Conservation (phyloP, 2,797 vertebrate genomes). For the Zenarchopterus dispar region DNA sequence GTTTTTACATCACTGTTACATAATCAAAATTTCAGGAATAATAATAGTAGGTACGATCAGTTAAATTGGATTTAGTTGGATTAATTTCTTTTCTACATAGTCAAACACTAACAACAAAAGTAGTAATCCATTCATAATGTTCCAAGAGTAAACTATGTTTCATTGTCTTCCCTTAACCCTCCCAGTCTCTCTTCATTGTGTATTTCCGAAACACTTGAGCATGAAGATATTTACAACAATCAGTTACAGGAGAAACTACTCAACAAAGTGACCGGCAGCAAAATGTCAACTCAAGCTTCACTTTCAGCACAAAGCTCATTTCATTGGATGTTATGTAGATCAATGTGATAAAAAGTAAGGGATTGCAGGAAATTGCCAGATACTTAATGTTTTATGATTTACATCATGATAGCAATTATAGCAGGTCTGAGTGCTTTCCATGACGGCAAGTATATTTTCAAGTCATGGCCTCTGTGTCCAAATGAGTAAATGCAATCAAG, state of each 20-base stretch:
- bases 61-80: constrained; percentile 43
- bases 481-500: constrained; percentile 53
- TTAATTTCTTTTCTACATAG: constrained; percentile 30
- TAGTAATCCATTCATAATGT: constrained; percentile 25
- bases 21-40: constrained; percentile 16
- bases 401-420: constrained; percentile 40
- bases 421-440: constrained; percentile 37
- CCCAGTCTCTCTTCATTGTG: constrained; percentile 6
- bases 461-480: constrained; percentile 31
- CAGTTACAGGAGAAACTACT: constrained; percentile 33
- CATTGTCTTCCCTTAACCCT: constrained; percentile 15
- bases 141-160: constrained; percentile 11
- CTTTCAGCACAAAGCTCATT: constrained; percentile 10
- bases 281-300: constrained; percentile 25
- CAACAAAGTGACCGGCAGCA: constrained; percentile 21
- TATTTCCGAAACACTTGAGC: constrained; percentile 42
- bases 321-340: constrained; percentile 13
- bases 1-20: constrained; percentile 13
- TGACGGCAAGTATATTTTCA: constrained; percentile 38
- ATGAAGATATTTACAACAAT: constrained; percentile 47
- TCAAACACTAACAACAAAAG: constrained; percentile 37
- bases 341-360: constrained; percentile 39
- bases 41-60: constrained; percentile 32
- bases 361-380: constrained; percentile 48
- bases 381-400: constrained; percentile 51